Base-by-base conservation (phyloP, 2,888 invertebrate species). In the Leucophenga montana region DNA sequence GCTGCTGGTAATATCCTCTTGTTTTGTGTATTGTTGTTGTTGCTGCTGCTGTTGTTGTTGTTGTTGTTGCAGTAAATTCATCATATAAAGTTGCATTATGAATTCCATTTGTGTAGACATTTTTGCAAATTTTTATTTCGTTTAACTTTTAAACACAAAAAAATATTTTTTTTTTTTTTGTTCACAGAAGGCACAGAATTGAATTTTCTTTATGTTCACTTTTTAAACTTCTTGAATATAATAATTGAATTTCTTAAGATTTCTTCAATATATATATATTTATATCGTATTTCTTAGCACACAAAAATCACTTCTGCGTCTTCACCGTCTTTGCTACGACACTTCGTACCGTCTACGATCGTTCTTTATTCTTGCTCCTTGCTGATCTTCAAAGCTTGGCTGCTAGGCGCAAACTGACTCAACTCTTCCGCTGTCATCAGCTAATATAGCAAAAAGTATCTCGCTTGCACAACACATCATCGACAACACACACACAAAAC, bases 51-150 rank as follows among this genome's bases (percentile, higher is more conserved):
- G 84, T 8, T 84, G 86, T 5, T 85, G 85, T 0, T 85, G 85
- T 50, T 86, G 87, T 57, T 87, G 86, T 73, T 87, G 86, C 84
- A 88, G 74, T 76, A 87, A 78, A 72, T 87, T 88, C 87, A 87
- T 87, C 87, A 87, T 87, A 71, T 87, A 87, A 65, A 87, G 82
- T 71, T 87, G 87, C 88, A 87, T 87, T 56, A 86, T 80, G 68
- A 88, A 82, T 76, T 86, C 88, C 85, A 87, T 82, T 86, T 87
- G 87, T 67, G 84, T 84, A 48, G 87, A 84, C 87, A 87, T 88
- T 71, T 78, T 79, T 53, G 44, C 27, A 44, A 53, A 54, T 39
- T 20, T 67, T 68, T 71, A 53, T 61, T 67, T 69, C 59, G 73
- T 68, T 27, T 39, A 31, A 62, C 59, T 74, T 68, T 27, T 39